These are phyloP conservation scores for Rhadinocentrus ornatus DNA, from an alignment of 2,797 vertebrate species.

Conservation along the genomic window DNA sequence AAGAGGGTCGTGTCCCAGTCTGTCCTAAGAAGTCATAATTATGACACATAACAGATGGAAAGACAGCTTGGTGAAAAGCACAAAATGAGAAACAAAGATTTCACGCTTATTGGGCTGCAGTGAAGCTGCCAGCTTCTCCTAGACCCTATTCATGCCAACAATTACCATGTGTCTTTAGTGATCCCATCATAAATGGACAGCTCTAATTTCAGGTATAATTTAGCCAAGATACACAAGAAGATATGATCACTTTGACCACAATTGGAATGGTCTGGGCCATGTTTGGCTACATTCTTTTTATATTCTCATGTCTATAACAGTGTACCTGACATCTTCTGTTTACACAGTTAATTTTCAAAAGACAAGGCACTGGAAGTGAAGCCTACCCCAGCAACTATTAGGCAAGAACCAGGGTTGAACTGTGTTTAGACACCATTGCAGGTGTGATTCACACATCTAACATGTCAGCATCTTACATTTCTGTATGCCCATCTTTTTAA, in stretches of 20 bases:
- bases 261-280: background rate
- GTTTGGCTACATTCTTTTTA: background rate
- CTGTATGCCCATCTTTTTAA: no score
- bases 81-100: constrained; percentile 2
- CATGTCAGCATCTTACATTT: no score
- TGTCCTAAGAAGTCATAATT: constrained; percentile 4
- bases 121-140: constrained; percentile 7
- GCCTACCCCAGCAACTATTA: no score
- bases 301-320: background rate
- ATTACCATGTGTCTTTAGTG: constrained; percentile 3
- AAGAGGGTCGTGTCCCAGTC: background rate
- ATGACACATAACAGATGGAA: background rate
- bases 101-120: constrained; percentile 9
- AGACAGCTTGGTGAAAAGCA: constrained; percentile 5
- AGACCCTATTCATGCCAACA: background rate
- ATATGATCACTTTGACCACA: background rate
- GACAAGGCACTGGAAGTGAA: background rate
- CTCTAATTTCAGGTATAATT: background rate
- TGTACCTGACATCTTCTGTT: background rate
- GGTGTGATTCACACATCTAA: no score
- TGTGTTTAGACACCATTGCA: no score
- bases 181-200: constrained; percentile 2
- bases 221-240: background rate
- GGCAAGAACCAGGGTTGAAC: no score
- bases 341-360: background rate